A percentile compares a stretch with the other conserved stretches of the same genome.
These are phyloP conservation scores for Drosophila dunni DNA, from an alignment of 1,140 invertebrate species.

Conservation along the genomic window DNA sequence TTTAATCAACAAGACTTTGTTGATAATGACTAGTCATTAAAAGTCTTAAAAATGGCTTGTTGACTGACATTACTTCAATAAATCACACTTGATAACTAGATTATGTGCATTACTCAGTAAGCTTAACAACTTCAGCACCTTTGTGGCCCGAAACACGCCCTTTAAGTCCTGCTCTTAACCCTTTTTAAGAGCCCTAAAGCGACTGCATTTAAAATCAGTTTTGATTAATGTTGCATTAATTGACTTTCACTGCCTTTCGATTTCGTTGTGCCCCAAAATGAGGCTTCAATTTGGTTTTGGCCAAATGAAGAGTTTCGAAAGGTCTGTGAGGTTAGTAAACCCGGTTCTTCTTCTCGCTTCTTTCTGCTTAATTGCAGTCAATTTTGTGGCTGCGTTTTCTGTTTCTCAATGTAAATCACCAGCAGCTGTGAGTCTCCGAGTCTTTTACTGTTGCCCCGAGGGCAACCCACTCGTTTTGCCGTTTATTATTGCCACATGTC, in stretches of 20 bases:
- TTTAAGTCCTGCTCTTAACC: neutral
- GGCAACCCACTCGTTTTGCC: constrained; percentile 37
- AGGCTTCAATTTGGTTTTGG: neutral
- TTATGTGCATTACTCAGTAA: constrained; percentile 4
- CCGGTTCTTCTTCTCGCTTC: neutral
- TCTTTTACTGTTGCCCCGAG: constrained; percentile 1
- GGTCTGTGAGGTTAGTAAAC: constrained; percentile 17
- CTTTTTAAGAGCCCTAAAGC: constrained; percentile 9
- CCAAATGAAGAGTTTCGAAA: neutral
- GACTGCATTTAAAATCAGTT: constrained; percentile 61
- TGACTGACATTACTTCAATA: too few relatives aligned
- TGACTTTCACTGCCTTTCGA: constrained; percentile 72
- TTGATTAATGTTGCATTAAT: constrained; percentile 80
- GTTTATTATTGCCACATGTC: constrained; percentile 53
- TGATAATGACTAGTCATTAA: too few relatives aligned
- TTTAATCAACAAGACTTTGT: too few relatives aligned
- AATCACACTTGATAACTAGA: too few relatives aligned
- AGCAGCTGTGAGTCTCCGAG: constrained; percentile 32
- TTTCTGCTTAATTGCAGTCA: constrained; percentile 25
- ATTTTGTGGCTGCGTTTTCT: constrained; percentile 22
- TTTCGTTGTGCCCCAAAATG: constrained; percentile 13
- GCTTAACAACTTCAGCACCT: constrained; percentile 11
- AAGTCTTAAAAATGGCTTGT: too few relatives aligned
- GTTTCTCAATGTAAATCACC: constrained; percentile 32
- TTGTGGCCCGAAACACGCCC: neutral